These are phyloP conservation scores for Synanthedon formicaeformis DNA, from an alignment of 2,888 invertebrate species.

Conservation along the genomic window DNA sequence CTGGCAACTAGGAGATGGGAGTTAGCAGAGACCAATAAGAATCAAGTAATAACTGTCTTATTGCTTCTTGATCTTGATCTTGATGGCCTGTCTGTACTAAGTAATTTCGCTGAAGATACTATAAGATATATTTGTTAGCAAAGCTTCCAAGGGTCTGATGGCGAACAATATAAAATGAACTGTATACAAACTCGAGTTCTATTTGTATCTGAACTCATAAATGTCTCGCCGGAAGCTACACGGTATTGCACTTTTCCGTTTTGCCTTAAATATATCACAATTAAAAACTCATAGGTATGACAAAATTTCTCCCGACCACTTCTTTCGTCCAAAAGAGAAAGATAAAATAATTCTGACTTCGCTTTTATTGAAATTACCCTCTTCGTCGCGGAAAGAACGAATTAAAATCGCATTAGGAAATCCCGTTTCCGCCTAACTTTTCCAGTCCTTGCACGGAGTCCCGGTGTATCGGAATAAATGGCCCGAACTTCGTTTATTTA, in stretches of 20 bases:
- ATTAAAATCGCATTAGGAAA: constrained; percentile 71
- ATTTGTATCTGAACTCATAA: background rate
- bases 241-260: constrained; percentile 14
- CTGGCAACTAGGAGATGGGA: too few relatives aligned
- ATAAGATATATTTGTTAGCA: too few relatives aligned
- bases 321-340: constrained; percentile 15
- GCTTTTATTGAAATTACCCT: constrained; percentile 63
- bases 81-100: too few relatives aligned
- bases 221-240: constrained; percentile 7
- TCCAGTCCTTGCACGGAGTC: constrained; percentile 57
- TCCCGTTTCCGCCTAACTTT: constrained; percentile 65
- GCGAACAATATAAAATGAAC: too few relatives aligned
- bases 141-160: too few relatives aligned
- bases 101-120: too few relatives aligned
- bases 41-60: too few relatives aligned
- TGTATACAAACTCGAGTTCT: background rate
- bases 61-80: too few relatives aligned
- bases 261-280: constrained; percentile 14
- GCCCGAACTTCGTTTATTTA: constrained; percentile 66
- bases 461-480: constrained; percentile 69
- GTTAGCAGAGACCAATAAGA: too few relatives aligned
- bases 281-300: constrained; percentile 8
- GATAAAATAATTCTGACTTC: constrained; percentile 45
- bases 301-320: constrained; percentile 17
- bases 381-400: constrained; percentile 60